Base-by-base conservation (phyloP, 2,888 invertebrate genomes). In the Pyralis farinalis region DNA sequence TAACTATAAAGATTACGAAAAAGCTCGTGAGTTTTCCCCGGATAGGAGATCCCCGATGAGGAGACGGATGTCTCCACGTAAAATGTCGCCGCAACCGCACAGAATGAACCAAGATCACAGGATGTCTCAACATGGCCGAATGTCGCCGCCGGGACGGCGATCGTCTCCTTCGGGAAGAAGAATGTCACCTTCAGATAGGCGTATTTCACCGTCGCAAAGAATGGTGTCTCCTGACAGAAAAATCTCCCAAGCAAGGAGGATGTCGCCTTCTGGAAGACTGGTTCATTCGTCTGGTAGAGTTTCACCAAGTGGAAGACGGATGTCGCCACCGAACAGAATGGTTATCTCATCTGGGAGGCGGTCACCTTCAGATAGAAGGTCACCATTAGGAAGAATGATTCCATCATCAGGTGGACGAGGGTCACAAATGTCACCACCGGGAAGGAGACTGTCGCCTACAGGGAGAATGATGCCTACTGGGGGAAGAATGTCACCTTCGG, bases 281-380 rank as follows among this genome's bases (percentile, higher is more conserved):
- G 1, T 59, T 60, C 3, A 42, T 55, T 16, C 12, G 57, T 57
- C 8, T 58, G 63, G n/a, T 31, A 30, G 34, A 21, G 35, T 25
- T 12, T 16, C 16, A 16, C 47, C 52, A 1, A 40, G 11, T 30
- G 29, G 20, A 9, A 9, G 34, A 1, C 8, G 32, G 11, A 29
- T 43, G 28, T 30, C 40, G 0, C 35, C 31, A 8, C 16, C 12
- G 48, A 53, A 0, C 57, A 48, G 36, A 12, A 27, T 25, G 16
- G 29, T 1, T 25, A 25, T 25, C 5, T 8, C 25, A 16, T 16
- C 16, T 7, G 25, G 25, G 7, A 25, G 25, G 25, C 25, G 33
- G 31, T 47, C 21, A 7, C 12, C 10, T 8, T 3, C 12, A 11
- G 12, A 11, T 12, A 7, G 12, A 11, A 7, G 31, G 12, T 8